These are phyloP conservation scores for Pseudochromis fuscus DNA, from an alignment of 2,797 vertebrate genomes.

Conservation along the genomic window DNA sequence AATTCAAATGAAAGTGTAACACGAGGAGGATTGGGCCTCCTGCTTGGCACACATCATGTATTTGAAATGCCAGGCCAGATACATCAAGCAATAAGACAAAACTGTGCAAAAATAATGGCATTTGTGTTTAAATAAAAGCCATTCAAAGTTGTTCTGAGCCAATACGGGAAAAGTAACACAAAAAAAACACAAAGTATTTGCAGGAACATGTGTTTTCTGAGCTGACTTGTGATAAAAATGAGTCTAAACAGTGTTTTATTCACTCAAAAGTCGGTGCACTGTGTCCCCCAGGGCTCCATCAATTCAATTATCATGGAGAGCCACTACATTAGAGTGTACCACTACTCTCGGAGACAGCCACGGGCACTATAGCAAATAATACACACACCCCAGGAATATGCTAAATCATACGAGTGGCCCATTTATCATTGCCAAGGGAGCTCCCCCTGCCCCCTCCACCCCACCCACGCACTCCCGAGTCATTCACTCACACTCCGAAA, in stretches of 20 bases:
- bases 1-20: slow-evolving; percentile 75
- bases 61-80: slow-evolving; percentile 23
- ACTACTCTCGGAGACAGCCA: slow-evolving; percentile 55
- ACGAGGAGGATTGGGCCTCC: slow-evolving; percentile 42
- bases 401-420: slow-evolving; percentile 70
- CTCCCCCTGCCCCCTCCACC: slow-evolving; percentile 19
- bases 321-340: slow-evolving; percentile 64
- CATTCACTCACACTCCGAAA: slow-evolving; percentile 45
- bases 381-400: slow-evolving; percentile 78
- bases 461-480: slow-evolving; percentile 48
- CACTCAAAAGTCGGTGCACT: slow-evolving; percentile 20
- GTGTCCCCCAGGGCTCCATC: slow-evolving; percentile 70
- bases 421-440: slow-evolving; percentile 80
- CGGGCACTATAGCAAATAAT: slow-evolving; percentile 62
- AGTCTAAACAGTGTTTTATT: slow-evolving; percentile 53
- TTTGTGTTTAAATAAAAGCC: neutral
- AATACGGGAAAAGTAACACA: no score
- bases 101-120: neutral
- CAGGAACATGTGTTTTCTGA: slow-evolving; percentile 6
- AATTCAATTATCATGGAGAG: slow-evolving; percentile 78
- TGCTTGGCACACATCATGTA: slow-evolving; percentile 10
- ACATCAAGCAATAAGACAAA: neutral
- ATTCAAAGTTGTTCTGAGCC: no score
- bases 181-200: neutral
- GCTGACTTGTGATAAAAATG: slow-evolving; percentile 32